Base-by-base conservation (phyloP, 2,113 vertebrate species). In the Glaucomys volans region DNA sequence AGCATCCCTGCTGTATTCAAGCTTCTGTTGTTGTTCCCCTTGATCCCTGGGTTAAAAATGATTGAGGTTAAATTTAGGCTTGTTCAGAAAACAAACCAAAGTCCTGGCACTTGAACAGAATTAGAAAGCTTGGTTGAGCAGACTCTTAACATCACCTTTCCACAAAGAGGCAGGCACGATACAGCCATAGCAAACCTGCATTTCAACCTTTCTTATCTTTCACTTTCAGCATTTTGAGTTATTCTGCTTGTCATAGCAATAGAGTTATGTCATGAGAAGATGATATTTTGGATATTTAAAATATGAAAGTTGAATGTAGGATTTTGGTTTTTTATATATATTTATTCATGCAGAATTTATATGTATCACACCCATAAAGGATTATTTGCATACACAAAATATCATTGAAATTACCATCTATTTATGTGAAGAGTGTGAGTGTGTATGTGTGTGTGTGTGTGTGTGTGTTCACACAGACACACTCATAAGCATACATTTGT, bases 31-130 rank as follows among this genome's bases (percentile, higher is more conserved):
- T 8, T 50, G 32, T 76, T 17, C 12, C 2, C 7, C 22, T 79
- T 80, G 64, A 35, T 18, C 30, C 67, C 13, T 30, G 35, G 83
- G 35, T 88, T 82, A 69, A 84, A 59, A 75, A 64, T 44, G 52
- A 82, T 71, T 74, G 67, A 64, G 28, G 37, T 11, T 84, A 37
- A 76, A 11, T 95, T 87, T 83, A 95, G n/a, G 57, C 11, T 87
- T 22, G 28, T 8, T 35, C 40, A n/a, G 80, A 62, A 92, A 90
- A 71, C 26, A 67, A 37, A 64, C 11, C 28, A 84, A 87, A 83
- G 26, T 76, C 44, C 40, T 95, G 40, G 44, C 20, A 69, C 30
- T 47, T 91, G 57, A 62, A 92, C 7, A 57, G n/a, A 69, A 50
- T 30, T 66, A 50, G 50, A 92, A 92, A 66, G 1, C 22, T 81